These are phyloP conservation scores for Micromys minutus DNA, from an alignment of 2,113 vertebrate genomes.

Conservation along the genomic window DNA sequence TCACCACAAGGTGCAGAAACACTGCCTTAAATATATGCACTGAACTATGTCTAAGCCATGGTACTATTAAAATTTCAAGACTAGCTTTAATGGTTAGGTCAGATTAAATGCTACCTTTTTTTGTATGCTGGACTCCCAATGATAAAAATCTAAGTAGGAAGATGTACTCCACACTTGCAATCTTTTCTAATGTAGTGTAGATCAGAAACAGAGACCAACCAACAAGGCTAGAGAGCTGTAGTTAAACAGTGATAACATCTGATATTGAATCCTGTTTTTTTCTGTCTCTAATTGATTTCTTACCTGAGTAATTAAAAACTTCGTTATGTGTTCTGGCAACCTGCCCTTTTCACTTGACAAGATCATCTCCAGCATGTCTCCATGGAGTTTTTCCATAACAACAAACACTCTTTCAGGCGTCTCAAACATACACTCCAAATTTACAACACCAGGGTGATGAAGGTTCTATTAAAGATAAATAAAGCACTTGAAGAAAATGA, in stretches of 20 bases:
- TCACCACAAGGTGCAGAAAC: neutral
- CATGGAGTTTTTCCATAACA: conserved; percentile 99
- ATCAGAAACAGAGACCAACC: neutral
- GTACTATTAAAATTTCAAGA: neutral
- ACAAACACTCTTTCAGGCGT: conserved; percentile 97
- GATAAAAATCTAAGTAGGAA: neutral
- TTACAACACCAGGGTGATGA: conserved; percentile 97
- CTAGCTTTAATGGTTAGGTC: neutral
- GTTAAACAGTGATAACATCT: conserved; percentile 69
- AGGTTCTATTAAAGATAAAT: conserved; percentile 91
- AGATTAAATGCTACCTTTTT: neutral
- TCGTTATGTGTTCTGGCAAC: conserved; percentile 97
- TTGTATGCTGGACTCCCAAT: neutral
- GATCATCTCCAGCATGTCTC: conserved; percentile 99
- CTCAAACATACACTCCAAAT: conserved; percentile 99
- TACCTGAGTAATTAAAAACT: conserved; percentile 98
- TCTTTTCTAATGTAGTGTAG: conserved; percentile 28
- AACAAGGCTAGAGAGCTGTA: conserved; percentile 62
- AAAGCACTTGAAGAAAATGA: conserved; percentile 80
- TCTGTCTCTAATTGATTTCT: conserved; percentile 77
- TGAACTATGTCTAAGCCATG: neutral
- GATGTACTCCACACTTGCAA: neutral
- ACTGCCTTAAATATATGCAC: neutral
- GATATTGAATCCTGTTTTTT: conserved; percentile 71
- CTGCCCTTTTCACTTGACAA: conserved; percentile 98